A percentile compares a stretch with the other conserved stretches of the same genome.
These are phyloP conservation scores for Dermochelys coriacea DNA, from an alignment of 2,797 vertebrate species.

Conservation along the genomic window DNA sequence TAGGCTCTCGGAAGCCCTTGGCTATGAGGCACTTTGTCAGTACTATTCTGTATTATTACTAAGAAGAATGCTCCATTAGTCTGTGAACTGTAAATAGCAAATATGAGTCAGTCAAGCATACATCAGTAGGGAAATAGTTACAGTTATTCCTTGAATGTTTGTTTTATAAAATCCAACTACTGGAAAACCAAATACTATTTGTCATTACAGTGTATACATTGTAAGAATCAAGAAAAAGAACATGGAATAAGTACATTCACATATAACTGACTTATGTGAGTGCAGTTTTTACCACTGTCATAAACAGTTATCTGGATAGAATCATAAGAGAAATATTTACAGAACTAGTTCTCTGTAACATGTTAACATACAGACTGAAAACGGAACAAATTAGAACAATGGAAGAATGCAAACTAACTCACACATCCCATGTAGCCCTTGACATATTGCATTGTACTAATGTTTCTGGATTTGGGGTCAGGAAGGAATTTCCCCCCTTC, in stretches of 20 bases:
- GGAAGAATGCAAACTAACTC: conserved; percentile 24
- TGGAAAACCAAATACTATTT: conserved; percentile 58
- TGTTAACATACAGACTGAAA: conserved; percentile 49
- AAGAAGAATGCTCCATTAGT: conserved; percentile 21
- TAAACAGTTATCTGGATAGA: conserved; percentile 35
- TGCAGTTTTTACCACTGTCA: conserved; percentile 44
- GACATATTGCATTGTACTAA: background rate
- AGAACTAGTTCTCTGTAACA: conserved; percentile 47
- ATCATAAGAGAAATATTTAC: conserved; percentile 68
- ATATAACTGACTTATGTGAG: conserved; percentile 61
- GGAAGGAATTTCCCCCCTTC: background rate
- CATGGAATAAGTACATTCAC: conserved; percentile 54
- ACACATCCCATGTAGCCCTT: conserved; percentile 35
- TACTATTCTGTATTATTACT: background rate
- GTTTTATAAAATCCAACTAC: conserved; percentile 48
- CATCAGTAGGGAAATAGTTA: conserved; percentile 46
- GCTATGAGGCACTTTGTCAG: background rate
- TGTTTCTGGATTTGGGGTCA: background rate
- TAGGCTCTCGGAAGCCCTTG: background rate
- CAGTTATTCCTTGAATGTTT: conserved; percentile 64
- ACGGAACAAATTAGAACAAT: conserved; percentile 1
- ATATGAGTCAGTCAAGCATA: conserved; percentile 32
- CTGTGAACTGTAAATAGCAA: conserved; percentile 53
- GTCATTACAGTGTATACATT: conserved; percentile 34
- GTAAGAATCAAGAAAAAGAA: conserved; percentile 36